These are phyloP conservation scores for Stenchaetothrips biformis DNA, from an alignment of 2,888 invertebrate species.

Conservation along the genomic window DNA sequence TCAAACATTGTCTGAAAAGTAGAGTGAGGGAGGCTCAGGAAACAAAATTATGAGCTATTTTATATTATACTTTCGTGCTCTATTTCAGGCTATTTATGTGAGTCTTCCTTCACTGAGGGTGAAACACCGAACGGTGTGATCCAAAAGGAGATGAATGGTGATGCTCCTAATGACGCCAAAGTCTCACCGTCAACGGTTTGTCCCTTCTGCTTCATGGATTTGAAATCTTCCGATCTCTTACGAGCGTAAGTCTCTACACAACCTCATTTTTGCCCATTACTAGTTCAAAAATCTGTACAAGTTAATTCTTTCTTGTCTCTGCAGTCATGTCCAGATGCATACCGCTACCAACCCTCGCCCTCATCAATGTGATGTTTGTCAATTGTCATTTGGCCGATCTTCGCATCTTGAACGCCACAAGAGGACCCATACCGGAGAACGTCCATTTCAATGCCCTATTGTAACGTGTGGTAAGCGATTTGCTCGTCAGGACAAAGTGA, in stretches of 20 bases:
- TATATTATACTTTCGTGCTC: background rate
- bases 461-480: conserved; percentile 59
- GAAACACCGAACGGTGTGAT: background rate
- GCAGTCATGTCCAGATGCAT: conserved; percentile 36
- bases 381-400: conserved; percentile 55
- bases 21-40: too few species aligned
- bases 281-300: background rate
- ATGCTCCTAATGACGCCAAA: background rate
- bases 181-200: conserved; percentile 1
- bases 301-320: background rate
- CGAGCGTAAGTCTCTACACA: background rate
- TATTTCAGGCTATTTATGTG: background rate
- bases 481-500: conserved; percentile 66
- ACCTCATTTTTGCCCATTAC: background rate
- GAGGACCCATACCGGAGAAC: conserved; percentile 62
- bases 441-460: conserved; percentile 12
- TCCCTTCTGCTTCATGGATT: conserved; percentile 12
- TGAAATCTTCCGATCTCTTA: background rate
- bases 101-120: conserved; percentile 3
- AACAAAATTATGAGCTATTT: background rate
- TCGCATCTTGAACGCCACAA: conserved; percentile 65
- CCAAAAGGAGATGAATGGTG: background rate
- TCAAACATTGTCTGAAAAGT: background rate
- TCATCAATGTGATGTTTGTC: conserved; percentile 39
- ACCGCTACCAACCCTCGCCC: conserved; percentile 39